Base-by-base conservation (phyloP, 64 coral and sea anemone genomes). In the Exaiptasia diaphana region DNA sequence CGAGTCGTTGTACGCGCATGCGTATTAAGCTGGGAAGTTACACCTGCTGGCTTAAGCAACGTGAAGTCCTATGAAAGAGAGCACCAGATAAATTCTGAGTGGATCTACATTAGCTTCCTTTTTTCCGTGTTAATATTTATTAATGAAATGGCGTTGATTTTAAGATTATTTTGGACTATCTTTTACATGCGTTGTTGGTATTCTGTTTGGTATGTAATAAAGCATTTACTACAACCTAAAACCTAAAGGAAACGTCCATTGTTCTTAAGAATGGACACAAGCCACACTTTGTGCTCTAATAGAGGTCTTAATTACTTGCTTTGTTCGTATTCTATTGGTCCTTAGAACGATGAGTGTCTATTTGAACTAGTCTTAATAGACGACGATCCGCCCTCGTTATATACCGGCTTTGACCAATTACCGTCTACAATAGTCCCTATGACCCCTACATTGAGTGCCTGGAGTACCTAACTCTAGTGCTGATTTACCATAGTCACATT, bases 401-500 rank as follows among this genome's bases (percentile, higher is more conserved):
- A n/a, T 3, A 18, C 60, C 60, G 37, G 60, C 20, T 64, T 64
- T 64, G 15, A 33, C 17, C 60, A 64, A 64, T 64, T 64, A 64
- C 3, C 10, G 13, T 2, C 30, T 33, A 64, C 60, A 64, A 64
- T 64, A 17, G 26, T 33, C 43, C 15, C 1, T 33, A 14, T 64
- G 60, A 64, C 60, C 60, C 20, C 17, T 33, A 64, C 12, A 13
- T 33, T 15, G 60, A 64, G 60, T 64, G 60, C 60, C 60, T 32
- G 10, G 52, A 64, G 37, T 10, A 64, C 37, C 37, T 64, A 33
- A 35, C 31, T 33, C 12, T 33, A 10, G 31, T 34, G 31, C 37
- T 4, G 60, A 17, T 64, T 64, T 33, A 64, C 60, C 60, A 64
- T 64, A 64, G 60, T 33, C 60, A 64, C 60, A 64, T n/a, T n/a